phyloP scores from a whole-genome alignment of 2,888 invertebrate genomes.

The Aethes cnicana region DNA sequence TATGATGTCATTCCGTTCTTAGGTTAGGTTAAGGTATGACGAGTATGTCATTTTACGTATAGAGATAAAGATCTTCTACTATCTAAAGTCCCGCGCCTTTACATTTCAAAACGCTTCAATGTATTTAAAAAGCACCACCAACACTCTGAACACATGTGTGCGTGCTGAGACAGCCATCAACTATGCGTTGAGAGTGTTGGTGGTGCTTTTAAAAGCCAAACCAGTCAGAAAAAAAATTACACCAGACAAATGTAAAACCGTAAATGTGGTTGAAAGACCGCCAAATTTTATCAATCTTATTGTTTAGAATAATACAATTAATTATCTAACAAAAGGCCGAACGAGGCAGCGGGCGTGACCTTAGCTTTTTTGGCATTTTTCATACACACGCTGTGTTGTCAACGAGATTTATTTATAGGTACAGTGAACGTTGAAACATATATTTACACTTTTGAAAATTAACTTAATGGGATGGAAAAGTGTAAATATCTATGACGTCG shows the following conservation, averaged over 20 bases:
- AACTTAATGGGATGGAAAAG: too few relatives aligned
- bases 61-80: too few relatives aligned
- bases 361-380: background rate
- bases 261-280: slow-evolving; percentile 22
- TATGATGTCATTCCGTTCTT: slow-evolving; percentile 11
- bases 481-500: too few relatives aligned
- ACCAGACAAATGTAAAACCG: slow-evolving; percentile 6
- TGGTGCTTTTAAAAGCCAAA: too few relatives aligned
- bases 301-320: slow-evolving; percentile 19
- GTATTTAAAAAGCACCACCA: too few relatives aligned
- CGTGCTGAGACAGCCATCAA: too few relatives aligned
- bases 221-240: slow-evolving; percentile 6
- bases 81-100: background rate
- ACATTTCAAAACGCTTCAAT: too few relatives aligned
- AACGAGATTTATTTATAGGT: background rate
- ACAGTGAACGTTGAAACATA: background rate
- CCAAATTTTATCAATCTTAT: slow-evolving; percentile 8
- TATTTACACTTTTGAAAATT: too few relatives aligned
- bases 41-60: too few relatives aligned
- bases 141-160: too few relatives aligned
- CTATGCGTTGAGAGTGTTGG: background rate
- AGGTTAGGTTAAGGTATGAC: too few relatives aligned
- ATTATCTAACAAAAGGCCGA: background rate
- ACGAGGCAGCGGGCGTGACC: slow-evolving; percentile 17
- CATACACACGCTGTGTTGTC: background rate